Percentiles rank a stretch among this genome's conserved stretches.
Conservation (phyloP, 2,797 vertebrate genomes). For the Arrhamphus sclerolepis region DNA sequence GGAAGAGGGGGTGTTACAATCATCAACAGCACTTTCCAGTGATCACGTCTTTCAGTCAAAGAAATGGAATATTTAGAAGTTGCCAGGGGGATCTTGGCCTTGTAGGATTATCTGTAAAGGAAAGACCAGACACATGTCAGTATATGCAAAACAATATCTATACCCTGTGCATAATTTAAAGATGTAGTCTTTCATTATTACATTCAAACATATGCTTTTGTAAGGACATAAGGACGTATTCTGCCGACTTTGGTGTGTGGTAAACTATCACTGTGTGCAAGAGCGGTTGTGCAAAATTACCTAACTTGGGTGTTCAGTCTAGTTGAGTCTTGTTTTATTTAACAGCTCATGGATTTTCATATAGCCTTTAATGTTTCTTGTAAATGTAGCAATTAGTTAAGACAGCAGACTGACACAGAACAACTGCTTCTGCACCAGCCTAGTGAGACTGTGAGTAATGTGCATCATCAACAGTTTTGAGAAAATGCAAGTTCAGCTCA, state of each 20-base stretch:
- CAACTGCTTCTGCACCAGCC: slow-evolving; percentile 27
- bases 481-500: slow-evolving; percentile 72
- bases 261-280: not conserved
- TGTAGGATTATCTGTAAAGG: slow-evolving; percentile 78
- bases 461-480: slow-evolving; percentile 65
- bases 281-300: too few species aligned
- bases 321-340: slow-evolving; percentile 6
- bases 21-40: slow-evolving; percentile 72
- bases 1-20: slow-evolving; percentile 62
- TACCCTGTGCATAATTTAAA: too few species aligned
- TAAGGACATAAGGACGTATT: not conserved
- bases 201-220: too few species aligned
- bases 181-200: too few species aligned
- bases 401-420: slow-evolving; percentile 45
- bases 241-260: not conserved
- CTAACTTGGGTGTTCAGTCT: too few species aligned
- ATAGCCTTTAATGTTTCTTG: slow-evolving; percentile 21
- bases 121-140: slow-evolving; percentile 39
- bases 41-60: slow-evolving; percentile 53
- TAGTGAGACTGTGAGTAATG: slow-evolving; percentile 49
- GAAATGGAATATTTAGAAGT: slow-evolving; percentile 47
- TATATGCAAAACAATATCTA: too few species aligned
- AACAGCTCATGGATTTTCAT: slow-evolving; percentile 18
- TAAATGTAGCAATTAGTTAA: slow-evolving; percentile 33
- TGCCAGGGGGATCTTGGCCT: slow-evolving; percentile 43